phyloP scores from a whole-genome alignment of 2,888 invertebrate genomes.

The Machimus atricapillus region DNA sequence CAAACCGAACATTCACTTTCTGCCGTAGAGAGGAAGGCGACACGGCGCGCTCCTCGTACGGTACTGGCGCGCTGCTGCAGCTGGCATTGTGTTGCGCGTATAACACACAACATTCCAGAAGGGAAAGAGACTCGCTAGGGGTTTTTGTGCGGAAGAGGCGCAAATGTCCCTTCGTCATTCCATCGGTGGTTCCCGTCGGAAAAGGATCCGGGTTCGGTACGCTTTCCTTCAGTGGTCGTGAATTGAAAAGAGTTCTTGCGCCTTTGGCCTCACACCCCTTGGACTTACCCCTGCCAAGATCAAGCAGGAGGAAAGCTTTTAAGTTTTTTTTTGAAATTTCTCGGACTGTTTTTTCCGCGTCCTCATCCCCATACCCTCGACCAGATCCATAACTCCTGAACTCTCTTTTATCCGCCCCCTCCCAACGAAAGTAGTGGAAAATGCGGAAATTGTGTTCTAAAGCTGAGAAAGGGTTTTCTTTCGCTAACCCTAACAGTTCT shows the following conservation, averaged over 20 bases:
- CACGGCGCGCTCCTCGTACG: neutral
- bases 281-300: neutral
- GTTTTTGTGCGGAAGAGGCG: neutral
- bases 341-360: neutral
- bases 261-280: neutral
- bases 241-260: conserved; percentile 17
- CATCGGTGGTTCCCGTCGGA: conserved; percentile 44
- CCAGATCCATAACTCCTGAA: neutral
- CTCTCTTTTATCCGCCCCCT: neutral
- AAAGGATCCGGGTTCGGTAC: conserved; percentile 40
- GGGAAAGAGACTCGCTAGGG: conserved; percentile 26
- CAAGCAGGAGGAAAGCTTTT: neutral
- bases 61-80: neutral
- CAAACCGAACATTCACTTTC: conserved; percentile 24
- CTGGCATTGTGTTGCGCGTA: conserved; percentile 26
- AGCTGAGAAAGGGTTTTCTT: neutral
- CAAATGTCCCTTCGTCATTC: conserved; percentile 43
- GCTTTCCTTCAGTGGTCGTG: conserved; percentile 16
- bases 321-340: neutral
- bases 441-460: conserved; percentile 14
- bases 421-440: neutral
- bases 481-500: neutral
- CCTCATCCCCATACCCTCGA: neutral
- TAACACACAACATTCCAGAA: conserved; percentile 16
- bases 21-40: neutral